Conservation (phyloP, 2,797 vertebrate genomes). For the Myiotriccus ornatus region DNA sequence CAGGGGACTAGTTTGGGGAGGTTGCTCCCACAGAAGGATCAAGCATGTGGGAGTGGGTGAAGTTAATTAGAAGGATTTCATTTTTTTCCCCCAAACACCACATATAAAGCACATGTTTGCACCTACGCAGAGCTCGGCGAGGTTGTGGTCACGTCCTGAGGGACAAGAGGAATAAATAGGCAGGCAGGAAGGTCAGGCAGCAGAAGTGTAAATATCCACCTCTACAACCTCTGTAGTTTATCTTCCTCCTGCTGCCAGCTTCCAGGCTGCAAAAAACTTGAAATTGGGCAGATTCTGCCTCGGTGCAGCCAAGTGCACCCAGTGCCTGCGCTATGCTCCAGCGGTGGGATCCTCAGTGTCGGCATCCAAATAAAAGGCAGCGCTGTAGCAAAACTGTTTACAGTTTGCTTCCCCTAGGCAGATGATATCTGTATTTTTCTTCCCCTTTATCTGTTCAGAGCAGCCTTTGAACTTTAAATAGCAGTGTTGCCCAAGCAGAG, state of each 20-base stretch:
- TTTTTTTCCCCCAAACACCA: not conserved
- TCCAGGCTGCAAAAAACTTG: not conserved
- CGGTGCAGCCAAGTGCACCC: rapidly evolving
- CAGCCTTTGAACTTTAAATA: conserved; percentile 59
- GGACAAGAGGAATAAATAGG: conserved; percentile 25
- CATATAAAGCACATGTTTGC: not conserved
- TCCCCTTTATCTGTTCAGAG: conserved; percentile 16
- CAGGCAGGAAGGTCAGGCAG: conserved; percentile 1
- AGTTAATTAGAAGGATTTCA: not conserved
- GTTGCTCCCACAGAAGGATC: not conserved
- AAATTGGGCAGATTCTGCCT: not conserved
- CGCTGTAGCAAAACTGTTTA: not conserved
- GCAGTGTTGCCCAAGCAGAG: not conserved
- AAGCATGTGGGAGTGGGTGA: not conserved
- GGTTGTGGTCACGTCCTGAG: conserved; percentile 11
- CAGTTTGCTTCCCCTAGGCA: conserved; percentile 26
- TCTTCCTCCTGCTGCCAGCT: not conserved
- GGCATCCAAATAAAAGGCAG: not conserved
- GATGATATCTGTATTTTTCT: not conserved
- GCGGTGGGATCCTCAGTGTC: not conserved
- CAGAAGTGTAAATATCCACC: conserved; percentile 26
- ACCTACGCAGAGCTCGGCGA: rapidly evolving
- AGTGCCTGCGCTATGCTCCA: not conserved
- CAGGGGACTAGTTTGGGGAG: not conserved
- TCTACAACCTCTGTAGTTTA: not conserved